phyloP scores from a whole-genome alignment of 2,888 invertebrate genomes.

The Bombyx huttoni region DNA sequence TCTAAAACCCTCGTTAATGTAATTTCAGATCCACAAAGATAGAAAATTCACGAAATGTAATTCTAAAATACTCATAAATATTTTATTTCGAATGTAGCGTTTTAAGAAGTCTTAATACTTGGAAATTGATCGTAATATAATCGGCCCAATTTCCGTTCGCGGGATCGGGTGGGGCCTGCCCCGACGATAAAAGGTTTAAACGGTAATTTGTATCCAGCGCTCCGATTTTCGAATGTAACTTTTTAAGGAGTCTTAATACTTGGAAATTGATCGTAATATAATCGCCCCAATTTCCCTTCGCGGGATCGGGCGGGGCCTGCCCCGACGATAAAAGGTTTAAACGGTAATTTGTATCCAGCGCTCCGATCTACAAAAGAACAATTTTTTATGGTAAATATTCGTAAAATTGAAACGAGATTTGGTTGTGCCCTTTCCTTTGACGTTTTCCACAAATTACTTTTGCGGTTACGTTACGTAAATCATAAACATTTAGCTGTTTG shows the following conservation, averaged over 20 bases:
- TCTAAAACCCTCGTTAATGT: too few relatives aligned
- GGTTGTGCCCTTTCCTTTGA: neutral
- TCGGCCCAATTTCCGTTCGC: slow-evolving; percentile 12
- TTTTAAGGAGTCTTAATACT: neutral
- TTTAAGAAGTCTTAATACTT: neutral
- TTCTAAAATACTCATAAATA: neutral
- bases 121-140: slow-evolving; percentile 20
- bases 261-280: slow-evolving; percentile 19
- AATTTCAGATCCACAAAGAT: too few relatives aligned
- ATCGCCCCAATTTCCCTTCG: slow-evolving; percentile 13
- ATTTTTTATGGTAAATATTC: neutral
- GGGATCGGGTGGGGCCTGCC: neutral
- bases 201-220: neutral
- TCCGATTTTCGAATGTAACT: neutral
- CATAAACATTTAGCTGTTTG: neutral
- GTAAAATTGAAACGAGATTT: neutral
- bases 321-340: neutral
- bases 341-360: neutral
- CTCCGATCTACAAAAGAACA: neutral
- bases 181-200: neutral
- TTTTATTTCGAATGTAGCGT: neutral
- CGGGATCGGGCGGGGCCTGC: neutral
- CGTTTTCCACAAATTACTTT: neutral
- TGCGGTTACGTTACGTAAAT: neutral
- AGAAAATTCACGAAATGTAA: neutral